phyloP scores from a whole-genome alignment of 2,888 invertebrate species.

The Dryobota labecula region DNA sequence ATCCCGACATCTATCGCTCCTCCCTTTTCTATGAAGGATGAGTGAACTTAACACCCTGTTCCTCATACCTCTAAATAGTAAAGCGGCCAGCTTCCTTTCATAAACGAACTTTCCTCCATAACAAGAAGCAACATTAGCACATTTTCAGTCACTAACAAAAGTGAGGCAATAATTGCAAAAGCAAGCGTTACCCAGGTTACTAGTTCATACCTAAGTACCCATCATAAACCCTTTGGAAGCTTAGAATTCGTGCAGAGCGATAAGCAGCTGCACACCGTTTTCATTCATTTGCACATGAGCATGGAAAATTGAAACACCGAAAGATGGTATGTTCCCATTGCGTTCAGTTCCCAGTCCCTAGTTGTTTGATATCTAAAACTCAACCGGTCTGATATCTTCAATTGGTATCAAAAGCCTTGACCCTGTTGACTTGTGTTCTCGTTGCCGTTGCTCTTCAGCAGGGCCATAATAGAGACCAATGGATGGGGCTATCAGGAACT shows the following conservation, averaged over 20 bases:
- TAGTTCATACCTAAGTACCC: conserved; percentile 27
- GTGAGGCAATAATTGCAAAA: conserved; percentile 7
- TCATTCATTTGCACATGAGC: conserved; percentile 60
- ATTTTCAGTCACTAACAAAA: conserved; percentile 16
- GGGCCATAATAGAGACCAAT: too few relatives aligned
- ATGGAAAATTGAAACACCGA: conserved; percentile 48
- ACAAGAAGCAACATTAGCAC: conserved; percentile 24
- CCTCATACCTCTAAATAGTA: too few relatives aligned
- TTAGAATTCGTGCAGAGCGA: conserved; percentile 37
- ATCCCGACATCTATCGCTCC: too few relatives aligned
- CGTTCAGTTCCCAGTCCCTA: neutral
- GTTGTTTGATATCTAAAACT: neutral
- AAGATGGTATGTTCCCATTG: conserved; percentile 14
- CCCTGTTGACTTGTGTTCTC: neutral
- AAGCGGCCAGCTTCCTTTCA: neutral
- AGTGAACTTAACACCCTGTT: too few relatives aligned
- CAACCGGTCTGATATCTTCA: neutral
- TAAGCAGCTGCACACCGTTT: conserved; percentile 45
- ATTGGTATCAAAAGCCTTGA: neutral
- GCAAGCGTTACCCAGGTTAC: conserved; percentile 36
- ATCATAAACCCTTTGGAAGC: conserved; percentile 34
- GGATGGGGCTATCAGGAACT: neutral
- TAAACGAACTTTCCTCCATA: neutral
- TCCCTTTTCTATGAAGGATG: too few relatives aligned
- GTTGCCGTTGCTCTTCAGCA: neutral